These are phyloP conservation scores for Alexandromys fortis DNA, from an alignment of 2,113 vertebrate species.

Conservation along the genomic window DNA sequence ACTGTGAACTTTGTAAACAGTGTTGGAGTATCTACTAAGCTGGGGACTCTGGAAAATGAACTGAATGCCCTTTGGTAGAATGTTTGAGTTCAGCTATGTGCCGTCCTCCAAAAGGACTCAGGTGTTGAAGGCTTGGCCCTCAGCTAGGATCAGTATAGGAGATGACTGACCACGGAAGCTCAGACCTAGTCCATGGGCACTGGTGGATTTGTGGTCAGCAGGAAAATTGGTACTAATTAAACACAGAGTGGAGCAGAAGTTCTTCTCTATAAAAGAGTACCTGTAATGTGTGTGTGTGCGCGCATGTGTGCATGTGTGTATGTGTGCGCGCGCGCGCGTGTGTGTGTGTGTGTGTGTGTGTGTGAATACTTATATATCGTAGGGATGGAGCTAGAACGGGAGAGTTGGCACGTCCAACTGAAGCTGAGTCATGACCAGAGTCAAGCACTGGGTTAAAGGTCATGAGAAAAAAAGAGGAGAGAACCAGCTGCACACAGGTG, in stretches of 20 bases:
- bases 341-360: no score
- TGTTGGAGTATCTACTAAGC: background rate
- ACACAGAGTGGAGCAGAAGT: background rate
- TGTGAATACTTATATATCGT: background rate
- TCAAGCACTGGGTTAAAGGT: background rate
- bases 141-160: background rate
- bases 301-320: accelerated
- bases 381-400: background rate
- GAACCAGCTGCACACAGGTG: background rate
- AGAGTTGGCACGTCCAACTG: background rate
- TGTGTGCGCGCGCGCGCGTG: no score
- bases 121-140: background rate
- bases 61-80: background rate
- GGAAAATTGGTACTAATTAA: background rate
- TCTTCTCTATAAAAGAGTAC: background rate
- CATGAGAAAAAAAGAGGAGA: no score
- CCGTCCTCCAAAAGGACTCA: background rate
- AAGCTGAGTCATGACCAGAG: background rate
- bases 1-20: background rate
- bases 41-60: background rate
- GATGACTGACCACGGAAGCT: no score
- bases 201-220: background rate
- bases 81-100: background rate
- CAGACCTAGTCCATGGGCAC: background rate
- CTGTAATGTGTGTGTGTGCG: no score